Conservation (phyloP, 2,888 invertebrate species). For the Tinea pellionella region DNA sequence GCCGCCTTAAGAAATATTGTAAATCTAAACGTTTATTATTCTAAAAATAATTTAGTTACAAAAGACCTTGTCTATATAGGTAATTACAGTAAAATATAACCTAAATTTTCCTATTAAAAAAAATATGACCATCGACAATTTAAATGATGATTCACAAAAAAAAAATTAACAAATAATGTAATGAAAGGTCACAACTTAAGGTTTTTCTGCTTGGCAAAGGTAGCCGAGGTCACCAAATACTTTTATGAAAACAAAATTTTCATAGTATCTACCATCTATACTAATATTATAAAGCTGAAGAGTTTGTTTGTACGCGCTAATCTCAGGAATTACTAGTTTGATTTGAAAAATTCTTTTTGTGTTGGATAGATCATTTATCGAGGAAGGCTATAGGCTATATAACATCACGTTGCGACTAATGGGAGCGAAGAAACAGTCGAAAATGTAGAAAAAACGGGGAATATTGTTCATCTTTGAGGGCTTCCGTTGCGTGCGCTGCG, state of each 20-base stretch:
- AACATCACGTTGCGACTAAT: no score
- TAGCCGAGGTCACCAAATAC: background rate
- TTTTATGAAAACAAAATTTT: conserved; percentile 1
- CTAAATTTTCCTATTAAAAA: conserved; percentile 20
- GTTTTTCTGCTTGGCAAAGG: background rate
- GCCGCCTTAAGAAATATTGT: no score
- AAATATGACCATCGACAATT: conserved; percentile 31
- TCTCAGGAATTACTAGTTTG: no score
- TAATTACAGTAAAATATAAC: background rate
- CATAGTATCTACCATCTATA: background rate
- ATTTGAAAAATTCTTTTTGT: no score
- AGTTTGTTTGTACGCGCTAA: no score
- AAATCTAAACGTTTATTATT: background rate
- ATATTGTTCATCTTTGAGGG: no score
- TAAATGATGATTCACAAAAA: background rate
- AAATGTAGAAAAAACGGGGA: no score
- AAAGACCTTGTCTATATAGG: background rate
- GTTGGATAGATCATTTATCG: no score
- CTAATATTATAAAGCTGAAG: no score
- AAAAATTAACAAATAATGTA: background rate
- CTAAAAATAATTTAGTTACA: background rate
- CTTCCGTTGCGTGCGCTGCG: no score
- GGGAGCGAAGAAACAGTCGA: no score
- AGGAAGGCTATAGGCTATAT: no score
- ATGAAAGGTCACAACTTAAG: background rate